Conservation (phyloP, 2,797 vertebrate genomes). For the Alectoris magna region DNA sequence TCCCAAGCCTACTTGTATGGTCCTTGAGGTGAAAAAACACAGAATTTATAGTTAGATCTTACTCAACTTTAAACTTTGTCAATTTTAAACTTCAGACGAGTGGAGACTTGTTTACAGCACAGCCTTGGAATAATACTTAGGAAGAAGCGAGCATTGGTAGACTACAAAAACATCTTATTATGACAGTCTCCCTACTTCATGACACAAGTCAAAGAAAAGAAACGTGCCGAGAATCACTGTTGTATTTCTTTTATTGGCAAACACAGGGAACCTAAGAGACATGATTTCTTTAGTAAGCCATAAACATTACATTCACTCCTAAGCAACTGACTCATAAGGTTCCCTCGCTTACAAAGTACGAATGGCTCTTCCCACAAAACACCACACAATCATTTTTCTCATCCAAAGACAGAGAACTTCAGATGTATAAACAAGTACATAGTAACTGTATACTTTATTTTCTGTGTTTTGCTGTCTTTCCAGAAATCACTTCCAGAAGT, state of each 20-base stretch:
- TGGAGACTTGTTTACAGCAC: neutral
- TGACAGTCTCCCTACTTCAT: neutral
- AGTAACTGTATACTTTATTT: neutral
- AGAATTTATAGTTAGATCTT: neutral
- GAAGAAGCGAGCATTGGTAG: neutral
- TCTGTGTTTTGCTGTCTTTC: neutral
- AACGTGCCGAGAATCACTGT: neutral
- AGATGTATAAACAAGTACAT: neutral
- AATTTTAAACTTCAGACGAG: neutral
- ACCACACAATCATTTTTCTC: neutral
- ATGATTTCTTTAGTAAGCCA: neutral
- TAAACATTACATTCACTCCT: neutral
- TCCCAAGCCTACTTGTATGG: fast-evolving
- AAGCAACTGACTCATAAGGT: neutral
- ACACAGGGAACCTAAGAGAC: neutral
- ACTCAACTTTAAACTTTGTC: neutral
- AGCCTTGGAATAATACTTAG: fast-evolving
- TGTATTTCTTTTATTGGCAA: neutral
- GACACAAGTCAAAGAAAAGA: neutral
- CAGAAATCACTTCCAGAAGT: neutral
- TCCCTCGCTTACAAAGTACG: neutral
- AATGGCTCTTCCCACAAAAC: neutral
- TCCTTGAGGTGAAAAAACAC: neutral
- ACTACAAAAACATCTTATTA: no score
- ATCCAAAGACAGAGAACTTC: neutral